Base-by-base conservation (phyloP, 2,113 vertebrate species). In the Pseudopipra pipra region DNA sequence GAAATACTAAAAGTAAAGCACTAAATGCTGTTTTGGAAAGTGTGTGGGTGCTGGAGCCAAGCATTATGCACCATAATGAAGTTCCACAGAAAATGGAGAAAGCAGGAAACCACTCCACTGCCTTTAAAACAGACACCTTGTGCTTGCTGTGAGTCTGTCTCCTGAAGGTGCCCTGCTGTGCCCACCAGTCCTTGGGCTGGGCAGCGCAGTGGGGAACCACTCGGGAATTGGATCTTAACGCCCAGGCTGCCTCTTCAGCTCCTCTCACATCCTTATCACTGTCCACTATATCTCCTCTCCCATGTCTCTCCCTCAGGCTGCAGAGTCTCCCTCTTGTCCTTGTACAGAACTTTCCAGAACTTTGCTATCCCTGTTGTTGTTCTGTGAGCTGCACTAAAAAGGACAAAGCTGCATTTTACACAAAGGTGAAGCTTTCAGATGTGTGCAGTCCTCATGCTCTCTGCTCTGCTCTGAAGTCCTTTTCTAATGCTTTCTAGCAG, bases 21-120 rank as follows among this genome's bases (percentile, higher is more conserved):
- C 72, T 90, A 77, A 83, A 76, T 66, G 83, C 79, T 78, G 92
- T 83, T 93, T 95, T 95, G 92, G 86, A 93, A 95, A 89, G 80
- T 28, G 91, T 66, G 95, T 92, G 96, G 93, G 95, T 90, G 93
- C 92, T 89, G 80, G 70, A 86, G 46, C 58, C 44, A 68, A 94
- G 85, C n/a, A 46, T 74, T 84, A 33, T 81, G 76, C 61, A 94
- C 79, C 51, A 41, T 39, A 35, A 77, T 63, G 85, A 89, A 86
- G 43, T 75, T 67, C 6, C 65, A 62, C 18, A 81, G 91, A 51
- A 86, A 80, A 71, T 15, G 39, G 47, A 62, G 66, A 17, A 59
- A 86, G 61, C 46, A 80, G 33, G 51, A 39, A 78, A 35, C 0
- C 54, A 41, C 52, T 27, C 51, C 25, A 5, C 6, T 83, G 85